A percentile compares a stretch with the other conserved stretches of the same genome.
phyloP scores from a whole-genome alignment of 53 echinoderm and acorn worm genomes.

The Pentamera pediparva region DNA sequence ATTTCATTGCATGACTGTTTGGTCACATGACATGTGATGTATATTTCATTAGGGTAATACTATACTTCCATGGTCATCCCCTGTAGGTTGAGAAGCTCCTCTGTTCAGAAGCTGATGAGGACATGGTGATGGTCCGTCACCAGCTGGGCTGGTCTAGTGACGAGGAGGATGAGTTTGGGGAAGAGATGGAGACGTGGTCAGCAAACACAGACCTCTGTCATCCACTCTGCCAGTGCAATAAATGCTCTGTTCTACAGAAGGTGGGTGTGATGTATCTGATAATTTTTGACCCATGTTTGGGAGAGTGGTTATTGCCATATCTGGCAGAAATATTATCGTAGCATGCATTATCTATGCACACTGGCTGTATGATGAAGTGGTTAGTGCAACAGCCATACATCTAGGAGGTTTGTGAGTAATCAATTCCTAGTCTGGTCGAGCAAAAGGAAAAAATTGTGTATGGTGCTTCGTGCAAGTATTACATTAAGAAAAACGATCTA shows the following conservation, averaged over 20 bases:
- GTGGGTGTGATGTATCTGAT: constrained; percentile 23
- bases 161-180: constrained; percentile 56
- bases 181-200: constrained; percentile 39
- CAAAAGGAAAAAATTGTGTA: background rate
- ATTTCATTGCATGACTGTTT: too few relatives aligned
- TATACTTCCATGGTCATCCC: too few relatives aligned
- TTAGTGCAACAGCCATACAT: too few relatives aligned
- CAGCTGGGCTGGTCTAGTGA: constrained; percentile 95
- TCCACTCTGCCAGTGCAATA: constrained; percentile 89
- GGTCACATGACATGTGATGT: too few relatives aligned
- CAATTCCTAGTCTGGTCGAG: too few relatives aligned
- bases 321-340: background rate
- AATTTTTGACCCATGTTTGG: background rate
- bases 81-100: constrained; percentile 86
- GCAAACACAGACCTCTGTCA: constrained; percentile 78
- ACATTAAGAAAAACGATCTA: too few relatives aligned
- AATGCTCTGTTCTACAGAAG: constrained; percentile 95
- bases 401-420: too few relatives aligned
- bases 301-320: too few relatives aligned
- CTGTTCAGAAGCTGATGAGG: constrained; percentile 78
- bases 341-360: too few relatives aligned
- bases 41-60: too few relatives aligned
- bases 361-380: too few relatives aligned
- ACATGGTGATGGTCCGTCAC: constrained; percentile 84
- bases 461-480: too few relatives aligned